Conservation (phyloP, 2,113 vertebrate species). For the Mobula hypostoma region DNA sequence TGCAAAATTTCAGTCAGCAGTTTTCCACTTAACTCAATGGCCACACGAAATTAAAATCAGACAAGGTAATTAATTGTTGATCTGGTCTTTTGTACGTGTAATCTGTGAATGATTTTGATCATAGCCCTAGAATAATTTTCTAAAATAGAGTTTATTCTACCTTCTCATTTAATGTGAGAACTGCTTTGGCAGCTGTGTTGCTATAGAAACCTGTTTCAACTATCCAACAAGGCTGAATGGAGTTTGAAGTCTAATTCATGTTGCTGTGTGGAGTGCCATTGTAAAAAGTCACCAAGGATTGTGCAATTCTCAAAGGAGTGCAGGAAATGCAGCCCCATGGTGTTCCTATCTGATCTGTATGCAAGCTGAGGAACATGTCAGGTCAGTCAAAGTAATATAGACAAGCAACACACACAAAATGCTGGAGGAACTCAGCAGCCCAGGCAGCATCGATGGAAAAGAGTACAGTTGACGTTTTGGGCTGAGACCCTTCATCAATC, state of each 20-base stretch:
- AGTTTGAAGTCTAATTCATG: neutral
- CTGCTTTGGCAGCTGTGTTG: neutral
- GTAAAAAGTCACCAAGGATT: neutral
- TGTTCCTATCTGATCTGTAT: neutral
- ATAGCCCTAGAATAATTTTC: neutral
- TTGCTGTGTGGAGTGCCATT: neutral
- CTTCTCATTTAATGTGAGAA: neutral
- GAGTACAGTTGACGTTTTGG: too few species aligned
- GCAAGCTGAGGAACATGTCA: neutral
- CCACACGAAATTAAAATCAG: neutral
- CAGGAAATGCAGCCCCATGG: neutral
- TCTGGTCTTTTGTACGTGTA: neutral
- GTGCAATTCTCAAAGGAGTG: neutral
- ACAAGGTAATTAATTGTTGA: constrained; percentile 18
- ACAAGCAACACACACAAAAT: neutral
- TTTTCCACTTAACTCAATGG: neutral
- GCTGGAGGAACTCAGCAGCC: too few species aligned
- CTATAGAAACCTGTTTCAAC: neutral
- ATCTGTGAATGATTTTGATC: neutral
- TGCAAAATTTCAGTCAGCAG: neutral
- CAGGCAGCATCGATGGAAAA: too few species aligned
- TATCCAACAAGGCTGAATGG: neutral
- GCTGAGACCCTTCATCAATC: too few species aligned
- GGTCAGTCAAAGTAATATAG: neutral
- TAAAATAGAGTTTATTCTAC: neutral